Conservation (phyloP, 2,113 vertebrate species). For the Cebidichthys violaceus region DNA sequence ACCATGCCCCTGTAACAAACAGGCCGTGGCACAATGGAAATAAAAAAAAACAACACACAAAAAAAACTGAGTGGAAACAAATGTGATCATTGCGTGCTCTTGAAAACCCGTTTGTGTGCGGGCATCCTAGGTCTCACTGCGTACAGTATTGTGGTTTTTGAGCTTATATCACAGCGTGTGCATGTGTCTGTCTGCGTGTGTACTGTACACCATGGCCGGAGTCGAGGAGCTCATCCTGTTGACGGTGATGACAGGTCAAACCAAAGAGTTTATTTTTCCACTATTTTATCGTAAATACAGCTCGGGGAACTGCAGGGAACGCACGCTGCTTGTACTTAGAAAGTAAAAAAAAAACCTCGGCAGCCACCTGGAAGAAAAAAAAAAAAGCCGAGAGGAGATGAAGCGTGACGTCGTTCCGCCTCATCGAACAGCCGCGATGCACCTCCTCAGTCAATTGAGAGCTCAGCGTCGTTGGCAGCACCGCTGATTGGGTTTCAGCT, state of each 20-base stretch:
- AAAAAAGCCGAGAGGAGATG: background rate
- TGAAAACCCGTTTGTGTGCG: conserved; percentile 31
- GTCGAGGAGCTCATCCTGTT: conserved; percentile 56
- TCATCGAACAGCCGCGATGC: conserved; percentile 45
- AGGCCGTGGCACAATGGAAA: conserved; percentile 70
- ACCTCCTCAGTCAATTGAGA: conserved; percentile 25
- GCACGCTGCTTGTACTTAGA: conserved; percentile 11
- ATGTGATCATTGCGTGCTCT: conserved; percentile 57
- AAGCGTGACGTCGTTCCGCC: conserved; percentile 51
- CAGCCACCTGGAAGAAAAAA: conserved; percentile 35
- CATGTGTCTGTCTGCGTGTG: conserved; percentile 16
- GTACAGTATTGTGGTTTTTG: conserved; percentile 7
- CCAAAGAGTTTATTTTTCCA: conserved; percentile 61
- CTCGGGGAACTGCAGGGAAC: conserved; percentile 29
- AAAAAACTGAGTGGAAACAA: conserved; percentile 43
- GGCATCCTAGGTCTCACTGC: conserved; percentile 6
- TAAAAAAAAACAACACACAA: conserved; percentile 26
- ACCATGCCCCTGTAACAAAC: conserved; percentile 69
- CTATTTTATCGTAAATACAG: conserved; percentile 72
- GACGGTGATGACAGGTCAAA: conserved; percentile 62
- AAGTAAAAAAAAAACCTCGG: conserved; percentile 69
- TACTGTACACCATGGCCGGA: conserved; percentile 24
- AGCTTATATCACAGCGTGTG: background rate
- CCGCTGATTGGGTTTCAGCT: conserved; percentile 50
- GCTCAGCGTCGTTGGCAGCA: conserved; percentile 39